These are phyloP conservation scores for Itoplectis maculator DNA, from an alignment of 2,888 invertebrate genomes.

Conservation along the genomic window DNA sequence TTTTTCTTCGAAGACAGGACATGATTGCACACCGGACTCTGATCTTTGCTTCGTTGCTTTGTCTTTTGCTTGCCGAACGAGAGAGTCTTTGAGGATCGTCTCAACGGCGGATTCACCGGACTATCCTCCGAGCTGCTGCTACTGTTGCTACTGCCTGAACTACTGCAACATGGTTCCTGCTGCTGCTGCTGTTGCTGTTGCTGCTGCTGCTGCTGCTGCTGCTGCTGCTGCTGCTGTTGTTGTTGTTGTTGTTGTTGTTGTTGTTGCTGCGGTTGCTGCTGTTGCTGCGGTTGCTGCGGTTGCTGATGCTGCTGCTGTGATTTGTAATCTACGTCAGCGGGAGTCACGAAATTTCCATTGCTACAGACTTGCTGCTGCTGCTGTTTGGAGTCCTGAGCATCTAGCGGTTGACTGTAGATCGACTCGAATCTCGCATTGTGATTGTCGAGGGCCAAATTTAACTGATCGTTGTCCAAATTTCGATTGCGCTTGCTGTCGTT, in stretches of 20 bases:
- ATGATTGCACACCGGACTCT: slow-evolving; percentile 81
- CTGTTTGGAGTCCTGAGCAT: slow-evolving; percentile 78
- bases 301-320: slow-evolving; percentile 23
- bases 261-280: slow-evolving; percentile 74
- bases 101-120: slow-evolving; percentile 80
- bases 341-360: slow-evolving; percentile 80
- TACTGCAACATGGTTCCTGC: slow-evolving; percentile 73
- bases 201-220: slow-evolving; percentile 80
- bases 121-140: slow-evolving; percentile 83
- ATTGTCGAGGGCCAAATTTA: slow-evolving; percentile 81
- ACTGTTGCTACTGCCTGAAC: slow-evolving; percentile 80
- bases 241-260: slow-evolving; percentile 76
- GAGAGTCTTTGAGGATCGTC: slow-evolving; percentile 82
- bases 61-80: slow-evolving; percentile 83
- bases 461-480: slow-evolving; percentile 79
- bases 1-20: slow-evolving; percentile 82
- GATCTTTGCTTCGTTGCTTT: slow-evolving; percentile 82
- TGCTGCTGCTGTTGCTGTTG: slow-evolving; percentile 77
- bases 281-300: slow-evolving; percentile 77
- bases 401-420: slow-evolving; percentile 82
- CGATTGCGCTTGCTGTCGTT: slow-evolving; percentile 78
- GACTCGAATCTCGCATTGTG: slow-evolving; percentile 83
- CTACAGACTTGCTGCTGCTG: slow-evolving; percentile 72
- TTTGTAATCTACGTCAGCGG: slow-evolving; percentile 73
- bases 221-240: slow-evolving; percentile 70